Conservation (phyloP, 2,888 invertebrate species). For the Fissipunctia ypsillon region DNA sequence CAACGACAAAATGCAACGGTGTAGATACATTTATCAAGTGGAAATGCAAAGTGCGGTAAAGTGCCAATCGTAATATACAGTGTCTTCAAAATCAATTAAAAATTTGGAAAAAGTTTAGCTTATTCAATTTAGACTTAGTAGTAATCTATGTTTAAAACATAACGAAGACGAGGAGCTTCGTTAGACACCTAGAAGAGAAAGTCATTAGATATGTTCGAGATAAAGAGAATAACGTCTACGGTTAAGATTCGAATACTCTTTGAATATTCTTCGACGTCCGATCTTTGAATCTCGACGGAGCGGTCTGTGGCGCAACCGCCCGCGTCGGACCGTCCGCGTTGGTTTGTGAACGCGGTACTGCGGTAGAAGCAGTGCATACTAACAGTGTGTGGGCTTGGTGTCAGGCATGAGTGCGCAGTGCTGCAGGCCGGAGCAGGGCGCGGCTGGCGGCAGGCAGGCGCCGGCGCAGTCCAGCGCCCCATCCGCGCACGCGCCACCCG, state of each 20-base stretch:
- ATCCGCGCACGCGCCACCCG: slow-evolving; percentile 79
- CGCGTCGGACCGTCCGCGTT: slow-evolving; percentile 18
- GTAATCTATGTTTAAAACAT: slow-evolving; percentile 59
- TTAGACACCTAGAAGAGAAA: slow-evolving; percentile 63
- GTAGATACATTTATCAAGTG: slow-evolving; percentile 83
- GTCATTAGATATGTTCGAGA: slow-evolving; percentile 66
- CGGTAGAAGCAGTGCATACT: slow-evolving; percentile 87
- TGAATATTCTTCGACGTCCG: slow-evolving; percentile 31
- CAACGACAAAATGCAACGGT: slow-evolving; percentile 86
- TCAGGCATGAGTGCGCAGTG: slow-evolving; percentile 94
- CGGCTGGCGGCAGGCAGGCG: slow-evolving; percentile 84
- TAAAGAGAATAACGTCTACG: slow-evolving; percentile 53
- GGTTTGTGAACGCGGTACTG: slow-evolving; percentile 2
- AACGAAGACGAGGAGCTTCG: slow-evolving; percentile 41
- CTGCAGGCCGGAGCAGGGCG: slow-evolving; percentile 85
- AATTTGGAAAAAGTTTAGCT: slow-evolving; percentile 74
- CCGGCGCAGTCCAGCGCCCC: slow-evolving; percentile 75
- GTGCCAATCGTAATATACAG: slow-evolving; percentile 83
- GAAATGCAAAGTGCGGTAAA: slow-evolving; percentile 84
- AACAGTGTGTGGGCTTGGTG: slow-evolving; percentile 93
- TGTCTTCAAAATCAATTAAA: slow-evolving; percentile 72
- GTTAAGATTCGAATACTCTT: slow-evolving; percentile 39
- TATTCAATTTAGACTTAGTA: slow-evolving; percentile 61
- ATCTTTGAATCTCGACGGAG: slow-evolving; percentile 17
- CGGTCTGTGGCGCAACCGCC: not conserved